Evolutionary conservation across 2,888 invertebrate genomes (phyloP).

Genomic region (Eilema sororculum): DNA sequence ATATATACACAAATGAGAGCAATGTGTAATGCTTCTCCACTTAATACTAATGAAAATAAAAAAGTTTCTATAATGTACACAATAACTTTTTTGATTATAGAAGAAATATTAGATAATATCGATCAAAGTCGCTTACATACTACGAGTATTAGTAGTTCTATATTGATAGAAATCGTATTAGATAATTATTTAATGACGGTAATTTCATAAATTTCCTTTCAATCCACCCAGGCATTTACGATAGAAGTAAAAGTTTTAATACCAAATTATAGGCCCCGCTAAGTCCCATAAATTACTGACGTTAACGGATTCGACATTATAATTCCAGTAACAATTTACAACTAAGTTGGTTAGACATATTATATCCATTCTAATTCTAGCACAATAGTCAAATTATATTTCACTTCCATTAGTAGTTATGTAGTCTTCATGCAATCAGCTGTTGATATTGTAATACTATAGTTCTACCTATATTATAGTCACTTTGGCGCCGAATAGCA

Average conservation of each 20-base stretch:
- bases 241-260: conserved; percentile 47
- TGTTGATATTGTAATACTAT: neutral
- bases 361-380: conserved; percentile 34
- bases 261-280: conserved; percentile 36
- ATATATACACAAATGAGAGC: too few relatives aligned
- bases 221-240: conserved; percentile 30
- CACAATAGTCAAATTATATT: conserved; percentile 23
- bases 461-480: neutral
- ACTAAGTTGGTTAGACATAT: conserved; percentile 32
- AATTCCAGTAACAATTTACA: conserved; percentile 29
- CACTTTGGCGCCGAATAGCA: too few relatives aligned
- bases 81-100: neutral
- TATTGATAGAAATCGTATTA: conserved; percentile 33
- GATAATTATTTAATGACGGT: conserved; percentile 36
- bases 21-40: neutral
- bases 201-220: conserved; percentile 39
- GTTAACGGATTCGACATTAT: conserved; percentile 17
- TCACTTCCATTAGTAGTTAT: conserved; percentile 24
- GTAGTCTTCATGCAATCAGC: neutral
- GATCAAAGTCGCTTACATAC: conserved; percentile 29
- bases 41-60: neutral
- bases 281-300: conserved; percentile 30
- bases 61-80: neutral
- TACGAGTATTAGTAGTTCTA: conserved; percentile 33
- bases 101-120: neutral